Conservation (phyloP, 1,140 invertebrate species). For the Drosophila oshimai region DNA sequence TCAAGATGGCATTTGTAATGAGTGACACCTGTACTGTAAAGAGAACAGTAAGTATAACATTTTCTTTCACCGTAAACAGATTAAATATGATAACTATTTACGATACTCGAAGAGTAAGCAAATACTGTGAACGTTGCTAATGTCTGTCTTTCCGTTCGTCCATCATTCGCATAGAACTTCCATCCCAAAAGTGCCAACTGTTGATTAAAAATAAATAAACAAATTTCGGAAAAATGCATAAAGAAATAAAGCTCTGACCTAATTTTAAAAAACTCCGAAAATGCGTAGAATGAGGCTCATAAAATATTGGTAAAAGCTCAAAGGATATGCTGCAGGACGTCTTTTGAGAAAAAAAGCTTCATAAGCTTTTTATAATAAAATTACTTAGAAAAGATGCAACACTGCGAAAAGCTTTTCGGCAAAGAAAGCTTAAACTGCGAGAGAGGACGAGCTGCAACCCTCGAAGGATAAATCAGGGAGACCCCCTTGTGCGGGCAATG, state of each 20-base stretch:
- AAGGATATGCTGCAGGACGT: background rate
- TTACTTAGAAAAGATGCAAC: slow-evolving; percentile 42
- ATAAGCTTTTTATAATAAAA: slow-evolving; percentile 19
- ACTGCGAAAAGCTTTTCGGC: slow-evolving; percentile 22
- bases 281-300: background rate
- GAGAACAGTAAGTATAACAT: too few relatives aligned
- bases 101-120: too few relatives aligned
- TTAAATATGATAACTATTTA: too few relatives aligned
- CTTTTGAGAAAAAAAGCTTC: background rate
- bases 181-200: background rate
- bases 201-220: background rate
- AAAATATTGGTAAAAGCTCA: background rate
- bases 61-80: too few relatives aligned
- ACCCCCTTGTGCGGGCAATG: slow-evolving; percentile 20
- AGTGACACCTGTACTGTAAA: too few relatives aligned
- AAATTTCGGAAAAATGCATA: slow-evolving; percentile 19
- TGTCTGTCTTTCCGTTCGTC: too few relatives aligned
- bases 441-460: slow-evolving; percentile 39
- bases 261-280: background rate
- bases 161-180: too few relatives aligned
- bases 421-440: background rate
- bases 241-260: slow-evolving; percentile 8
- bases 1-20: too few relatives aligned
- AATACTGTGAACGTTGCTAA: too few relatives aligned
- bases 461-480: slow-evolving; percentile 29